phyloP scores from a whole-genome alignment of 1,140 invertebrate genomes.

The Drosophila ogumai region DNA sequence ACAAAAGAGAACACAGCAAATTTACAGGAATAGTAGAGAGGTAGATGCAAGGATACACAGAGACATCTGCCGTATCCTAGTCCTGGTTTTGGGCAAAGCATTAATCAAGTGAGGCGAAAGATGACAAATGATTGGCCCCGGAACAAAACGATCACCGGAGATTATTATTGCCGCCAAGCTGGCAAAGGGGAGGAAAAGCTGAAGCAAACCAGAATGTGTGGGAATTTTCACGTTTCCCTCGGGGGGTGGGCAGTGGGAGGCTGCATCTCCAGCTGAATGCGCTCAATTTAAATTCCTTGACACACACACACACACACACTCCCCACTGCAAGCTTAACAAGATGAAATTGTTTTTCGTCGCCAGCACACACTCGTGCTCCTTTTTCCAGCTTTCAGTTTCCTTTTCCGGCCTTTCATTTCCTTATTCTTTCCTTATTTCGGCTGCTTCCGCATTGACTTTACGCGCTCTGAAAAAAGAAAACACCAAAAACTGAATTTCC shows the following conservation, averaged over 20 bases:
- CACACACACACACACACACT: neutral
- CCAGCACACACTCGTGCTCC: conserved; percentile 1
- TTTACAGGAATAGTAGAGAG: neutral
- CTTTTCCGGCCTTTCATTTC: neutral
- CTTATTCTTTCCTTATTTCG: conserved; percentile 10
- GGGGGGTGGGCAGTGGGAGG: neutral
- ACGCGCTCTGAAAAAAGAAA: neutral
- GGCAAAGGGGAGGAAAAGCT: too few species aligned
- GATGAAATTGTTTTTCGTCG: conserved; percentile 27
- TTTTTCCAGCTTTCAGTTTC: neutral
- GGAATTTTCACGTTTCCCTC: conserved; percentile 3
- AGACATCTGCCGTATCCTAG: neutral
- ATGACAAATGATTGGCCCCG: conserved; percentile 26
- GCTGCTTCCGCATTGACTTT: conserved; percentile 25
- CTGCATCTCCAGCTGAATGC: conserved; percentile 19
- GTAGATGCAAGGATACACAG: neutral
- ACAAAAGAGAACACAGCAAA: conserved; percentile 9
- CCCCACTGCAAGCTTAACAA: conserved; percentile 17
- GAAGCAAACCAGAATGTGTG: conserved; percentile 4
- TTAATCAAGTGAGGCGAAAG: conserved; percentile 37
- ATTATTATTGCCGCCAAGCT: conserved; percentile 9
- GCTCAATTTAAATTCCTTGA: conserved; percentile 33
- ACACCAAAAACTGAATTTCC: conserved; percentile 18
- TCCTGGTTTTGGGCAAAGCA: conserved; percentile 7
- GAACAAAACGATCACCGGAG: conserved; percentile 8